A percentile compares a stretch with the other conserved stretches of the same genome.
phyloP scores from a whole-genome alignment of 2,113 vertebrate genomes.

The Silurus asotus region DNA sequence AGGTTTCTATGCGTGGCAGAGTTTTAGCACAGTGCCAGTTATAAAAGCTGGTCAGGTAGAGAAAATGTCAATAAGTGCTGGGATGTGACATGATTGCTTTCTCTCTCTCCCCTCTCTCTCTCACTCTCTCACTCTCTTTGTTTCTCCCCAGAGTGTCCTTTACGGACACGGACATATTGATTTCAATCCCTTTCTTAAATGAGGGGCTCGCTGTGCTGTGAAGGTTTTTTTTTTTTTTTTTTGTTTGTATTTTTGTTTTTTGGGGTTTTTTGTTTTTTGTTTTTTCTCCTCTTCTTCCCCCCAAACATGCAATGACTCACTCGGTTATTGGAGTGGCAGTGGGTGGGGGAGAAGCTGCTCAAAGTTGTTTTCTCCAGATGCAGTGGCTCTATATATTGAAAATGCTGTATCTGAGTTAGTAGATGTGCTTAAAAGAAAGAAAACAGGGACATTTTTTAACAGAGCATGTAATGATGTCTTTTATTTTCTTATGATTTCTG shows the following conservation, averaged over 20 bases:
- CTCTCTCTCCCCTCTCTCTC: neutral
- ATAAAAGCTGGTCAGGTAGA: slow-evolving; percentile 9
- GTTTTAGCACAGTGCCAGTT: neutral
- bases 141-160: neutral
- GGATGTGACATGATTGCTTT: neutral
- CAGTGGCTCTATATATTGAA: neutral
- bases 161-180: slow-evolving; percentile 17
- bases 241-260: neutral
- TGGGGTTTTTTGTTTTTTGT: slow-evolving; percentile 1
- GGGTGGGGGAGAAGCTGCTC: neutral
- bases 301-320: neutral
- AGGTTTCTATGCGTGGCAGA: neutral
- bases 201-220: neutral
- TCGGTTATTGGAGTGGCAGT: neutral
- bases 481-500: neutral
- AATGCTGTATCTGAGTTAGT: neutral
- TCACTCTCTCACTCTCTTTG: neutral
- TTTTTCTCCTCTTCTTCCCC: neutral
- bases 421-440: neutral
- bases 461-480: neutral
- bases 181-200: slow-evolving; percentile 1
- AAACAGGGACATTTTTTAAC: neutral
- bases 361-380: neutral
- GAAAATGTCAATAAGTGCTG: slow-evolving; percentile 28
- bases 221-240: slow-evolving; percentile 7